Conservation (phyloP, 92 coral and sea anemone species). For the Porites divaricata region DNA sequence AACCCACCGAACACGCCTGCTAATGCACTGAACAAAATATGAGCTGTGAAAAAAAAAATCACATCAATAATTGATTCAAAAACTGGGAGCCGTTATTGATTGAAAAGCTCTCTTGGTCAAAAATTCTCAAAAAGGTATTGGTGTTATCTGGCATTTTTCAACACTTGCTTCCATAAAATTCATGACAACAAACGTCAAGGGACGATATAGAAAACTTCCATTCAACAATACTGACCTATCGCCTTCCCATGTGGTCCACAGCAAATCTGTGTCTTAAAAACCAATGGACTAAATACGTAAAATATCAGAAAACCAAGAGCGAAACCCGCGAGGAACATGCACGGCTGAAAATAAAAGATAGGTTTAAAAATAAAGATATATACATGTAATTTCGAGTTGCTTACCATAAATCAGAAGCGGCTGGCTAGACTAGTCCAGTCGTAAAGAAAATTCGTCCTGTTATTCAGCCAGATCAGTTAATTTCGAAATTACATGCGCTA, state of each 20-base stretch:
- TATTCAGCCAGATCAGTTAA: too few species aligned
- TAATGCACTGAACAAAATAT: constrained; percentile 75
- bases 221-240: constrained; percentile 62
- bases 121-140: too few species aligned
- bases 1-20: constrained; percentile 88
- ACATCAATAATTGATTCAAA: neutral
- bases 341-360: constrained; percentile 62
- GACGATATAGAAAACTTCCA: too few species aligned
- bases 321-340: constrained; percentile 92
- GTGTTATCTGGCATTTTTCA: neutral
- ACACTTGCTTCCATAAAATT: too few species aligned
- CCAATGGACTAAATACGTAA: constrained; percentile 88
- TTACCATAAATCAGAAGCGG: too few species aligned
- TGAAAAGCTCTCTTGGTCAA: neutral
- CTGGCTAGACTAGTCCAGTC: too few species aligned
- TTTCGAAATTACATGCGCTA: too few species aligned
- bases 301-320: constrained; percentile 82
- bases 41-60: constrained; percentile 60
- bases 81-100: neutral
- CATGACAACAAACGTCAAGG: too few species aligned
- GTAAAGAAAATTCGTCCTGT: too few species aligned
- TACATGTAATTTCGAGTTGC: neutral
- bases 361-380: neutral
- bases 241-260: constrained; percentile 88
- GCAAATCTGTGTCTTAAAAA: constrained; percentile 81